These are phyloP conservation scores for Dione vanillae DNA, from an alignment of 2,888 invertebrate genomes.

Conservation along the genomic window DNA sequence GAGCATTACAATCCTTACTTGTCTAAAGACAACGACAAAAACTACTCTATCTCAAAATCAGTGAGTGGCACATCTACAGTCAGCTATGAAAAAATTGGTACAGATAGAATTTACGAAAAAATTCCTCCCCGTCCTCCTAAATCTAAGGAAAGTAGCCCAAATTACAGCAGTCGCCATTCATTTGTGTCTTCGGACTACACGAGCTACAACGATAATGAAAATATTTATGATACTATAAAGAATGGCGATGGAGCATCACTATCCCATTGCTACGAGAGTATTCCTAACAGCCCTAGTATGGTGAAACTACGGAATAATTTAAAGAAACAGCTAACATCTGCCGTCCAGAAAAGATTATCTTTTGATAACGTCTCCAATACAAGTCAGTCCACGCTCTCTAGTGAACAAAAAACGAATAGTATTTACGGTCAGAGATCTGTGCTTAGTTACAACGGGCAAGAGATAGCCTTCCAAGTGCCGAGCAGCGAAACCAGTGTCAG, in stretches of 20 bases:
- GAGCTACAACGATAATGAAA: conserved; percentile 80
- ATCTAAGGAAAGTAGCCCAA: conserved; percentile 72
- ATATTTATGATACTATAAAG: conserved; percentile 86
- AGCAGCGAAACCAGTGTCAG: conserved; percentile 85
- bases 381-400: conserved; percentile 82
- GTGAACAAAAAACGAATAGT: conserved; percentile 86
- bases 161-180: conserved; percentile 71
- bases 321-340: conserved; percentile 67
- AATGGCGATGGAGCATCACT: conserved; percentile 77
- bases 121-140: conserved; percentile 68
- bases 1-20: conserved; percentile 77
- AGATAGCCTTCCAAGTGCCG: conserved; percentile 80
- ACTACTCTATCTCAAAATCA: conserved; percentile 74
- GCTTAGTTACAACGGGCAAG: conserved; percentile 78
- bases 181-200: conserved; percentile 71
- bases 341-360: conserved; percentile 72
- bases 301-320: conserved; percentile 72
- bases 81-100: conserved; percentile 78
- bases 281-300: conserved; percentile 80
- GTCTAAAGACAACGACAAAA: conserved; percentile 61
- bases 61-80: conserved; percentile 77
- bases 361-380: conserved; percentile 79
- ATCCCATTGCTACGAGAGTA: conserved; percentile 86
- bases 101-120: conserved; percentile 79
- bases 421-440: conserved; percentile 83